Base-by-base conservation (phyloP, 2,113 vertebrate species). In the Oceanodroma tethys region DNA sequence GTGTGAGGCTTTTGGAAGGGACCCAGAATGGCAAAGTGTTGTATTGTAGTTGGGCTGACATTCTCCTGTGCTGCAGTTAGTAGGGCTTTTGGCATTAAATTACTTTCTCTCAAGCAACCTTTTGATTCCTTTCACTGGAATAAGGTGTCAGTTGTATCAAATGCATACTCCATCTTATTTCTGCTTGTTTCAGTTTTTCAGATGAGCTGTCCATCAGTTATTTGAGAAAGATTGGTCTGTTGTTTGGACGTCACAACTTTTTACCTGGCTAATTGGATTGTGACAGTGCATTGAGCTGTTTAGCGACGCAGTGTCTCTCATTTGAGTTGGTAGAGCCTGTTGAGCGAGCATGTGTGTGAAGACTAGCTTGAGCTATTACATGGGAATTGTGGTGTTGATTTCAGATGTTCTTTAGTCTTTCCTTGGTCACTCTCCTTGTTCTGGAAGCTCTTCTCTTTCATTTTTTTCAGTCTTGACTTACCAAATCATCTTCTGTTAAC, bases 291-390 rank as follows among this genome's bases (percentile, higher is more conserved):
- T 8, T 26, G 72, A 81, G 59, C 72, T 70, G 36, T 45, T 74
- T 0, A 2, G 50, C 65, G 83, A n/a, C 5, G 2, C 4, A 0
- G 34, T 17, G 40, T 23, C 5, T 90, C 53, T 58, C 1, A 0
- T 20, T 16, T 32, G 20, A 38, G 55, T 55, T 21, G 13, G 16
- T 2, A 26, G 55, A 90, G 66, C 60, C 42, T 0, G 0, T 82
- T 70, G 50, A 32, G 50, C 0, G 1, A 75, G 18, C 12, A 0
- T 3, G 3, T 67, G 16, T 48, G 58, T 38, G 4, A 79, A 30
- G 45, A 32, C 32, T 66, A 21, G 23, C 26, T 58, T 58, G 40
- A 79, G 66, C 75, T 75, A 5, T 72, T 50, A 34, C 4, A 1
- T 68, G 43, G 38, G 55, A 68, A 60, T 52, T 81, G 34, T 67